A percentile compares a stretch with the other conserved stretches of the same genome.
Evolutionary conservation across 2,797 vertebrate genomes (phyloP).

Genomic region (Bothrops alternatus): DNA sequence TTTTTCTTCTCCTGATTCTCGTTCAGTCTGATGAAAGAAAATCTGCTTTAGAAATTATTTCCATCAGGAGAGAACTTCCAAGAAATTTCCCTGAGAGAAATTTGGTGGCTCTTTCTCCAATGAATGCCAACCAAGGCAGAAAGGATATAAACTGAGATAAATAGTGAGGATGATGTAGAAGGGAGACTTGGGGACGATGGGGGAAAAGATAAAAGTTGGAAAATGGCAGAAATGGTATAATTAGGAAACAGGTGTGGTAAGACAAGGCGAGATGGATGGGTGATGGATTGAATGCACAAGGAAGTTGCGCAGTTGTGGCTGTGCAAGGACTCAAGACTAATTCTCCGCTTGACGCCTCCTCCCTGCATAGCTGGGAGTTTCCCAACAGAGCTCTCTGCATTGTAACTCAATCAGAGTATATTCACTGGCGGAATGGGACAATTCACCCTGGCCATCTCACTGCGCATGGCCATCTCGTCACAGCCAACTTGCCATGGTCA

Average conservation of each 20-base stretch:
- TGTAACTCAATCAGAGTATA: too few relatives aligned
- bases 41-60: neutral
- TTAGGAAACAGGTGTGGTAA: neutral
- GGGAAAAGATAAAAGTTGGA: neutral
- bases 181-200: neutral
- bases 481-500: too few relatives aligned
- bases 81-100: neutral
- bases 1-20: neutral
- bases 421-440: too few relatives aligned
- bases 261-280: neutral
- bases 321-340: too few relatives aligned
- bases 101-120: neutral
- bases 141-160: neutral
- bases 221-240: neutral
- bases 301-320: too few relatives aligned
- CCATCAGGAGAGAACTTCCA: neutral
- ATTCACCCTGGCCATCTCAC: too few relatives aligned
- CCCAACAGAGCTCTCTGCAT: too few relatives aligned
- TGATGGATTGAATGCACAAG: neutral
- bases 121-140: neutral
- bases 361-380: too few relatives aligned
- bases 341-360: too few relatives aligned
- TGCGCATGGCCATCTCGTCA: too few relatives aligned
- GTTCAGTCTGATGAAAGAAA: neutral
- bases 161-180: neutral